phyloP scores from a whole-genome alignment of 2,113 vertebrate genomes.

The Synodontis membranacea region DNA sequence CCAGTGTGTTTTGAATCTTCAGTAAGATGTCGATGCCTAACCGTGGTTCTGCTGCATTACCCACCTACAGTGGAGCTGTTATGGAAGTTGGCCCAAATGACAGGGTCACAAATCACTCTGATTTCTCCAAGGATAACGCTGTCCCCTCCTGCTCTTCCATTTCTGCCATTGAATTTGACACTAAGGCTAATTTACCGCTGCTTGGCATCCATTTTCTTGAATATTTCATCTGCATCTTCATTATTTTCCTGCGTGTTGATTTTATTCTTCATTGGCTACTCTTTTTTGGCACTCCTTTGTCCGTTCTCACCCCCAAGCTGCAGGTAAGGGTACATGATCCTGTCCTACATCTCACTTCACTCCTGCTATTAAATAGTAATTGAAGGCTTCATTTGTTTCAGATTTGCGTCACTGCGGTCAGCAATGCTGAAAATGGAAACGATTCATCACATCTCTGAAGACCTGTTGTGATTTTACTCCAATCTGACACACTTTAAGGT shows the following conservation, averaged over 20 bases:
- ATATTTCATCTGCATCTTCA: background rate
- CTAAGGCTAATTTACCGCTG: background rate
- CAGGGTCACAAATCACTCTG: background rate
- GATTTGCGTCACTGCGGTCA: too few species aligned
- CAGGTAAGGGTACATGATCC: too few species aligned
- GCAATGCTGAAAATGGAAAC: too few species aligned
- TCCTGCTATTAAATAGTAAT: too few species aligned
- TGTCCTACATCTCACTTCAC: too few species aligned
- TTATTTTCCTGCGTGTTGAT: background rate
- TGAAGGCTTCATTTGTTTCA: too few species aligned
- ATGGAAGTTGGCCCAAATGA: background rate
- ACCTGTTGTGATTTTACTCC: background rate
- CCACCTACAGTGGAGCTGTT: background rate
- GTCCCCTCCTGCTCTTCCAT: background rate
- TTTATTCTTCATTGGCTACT: background rate
- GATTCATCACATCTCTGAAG: background rate
- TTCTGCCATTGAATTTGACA: background rate
- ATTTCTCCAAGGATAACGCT: background rate
- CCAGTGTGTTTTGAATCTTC: background rate
- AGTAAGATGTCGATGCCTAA: background rate
- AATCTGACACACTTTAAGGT: too few species aligned
- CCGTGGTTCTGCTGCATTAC: background rate
- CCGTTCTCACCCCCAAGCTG: too few species aligned
- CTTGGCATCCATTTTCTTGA: background rate
- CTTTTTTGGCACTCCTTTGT: background rate